phyloP scores from a whole-genome alignment of 1,140 invertebrate species.

The Euura saliciscinereae region DNA sequence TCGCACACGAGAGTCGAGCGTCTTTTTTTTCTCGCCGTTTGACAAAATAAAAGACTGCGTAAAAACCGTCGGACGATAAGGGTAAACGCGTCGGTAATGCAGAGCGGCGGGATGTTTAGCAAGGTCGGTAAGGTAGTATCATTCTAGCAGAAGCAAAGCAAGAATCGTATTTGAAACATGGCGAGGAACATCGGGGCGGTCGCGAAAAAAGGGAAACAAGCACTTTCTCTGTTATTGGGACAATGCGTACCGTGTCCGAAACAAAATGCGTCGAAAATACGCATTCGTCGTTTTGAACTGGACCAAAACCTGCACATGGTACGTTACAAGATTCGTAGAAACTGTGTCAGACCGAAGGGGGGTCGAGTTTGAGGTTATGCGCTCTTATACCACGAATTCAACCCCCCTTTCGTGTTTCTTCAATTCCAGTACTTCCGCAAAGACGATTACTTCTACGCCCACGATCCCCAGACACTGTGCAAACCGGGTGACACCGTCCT shows the following conservation, averaged over 20 bases:
- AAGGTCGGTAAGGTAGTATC: too few relatives aligned
- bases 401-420: slow-evolving; percentile 32
- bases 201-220: background rate
- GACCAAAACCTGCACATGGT: slow-evolving; percentile 75
- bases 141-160: too few relatives aligned
- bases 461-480: slow-evolving; percentile 77
- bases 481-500: slow-evolving; percentile 84
- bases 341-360: slow-evolving; percentile 14
- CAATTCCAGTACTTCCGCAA: slow-evolving; percentile 78
- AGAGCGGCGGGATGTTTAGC: too few relatives aligned
- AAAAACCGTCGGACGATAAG: too few relatives aligned
- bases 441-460: slow-evolving; percentile 72
- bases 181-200: background rate
- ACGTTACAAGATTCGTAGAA: slow-evolving; percentile 26
- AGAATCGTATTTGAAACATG: background rate
- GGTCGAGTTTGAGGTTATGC: slow-evolving; percentile 31
- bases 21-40: too few relatives aligned
- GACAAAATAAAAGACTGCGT: too few relatives aligned
- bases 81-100: too few relatives aligned
- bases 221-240: slow-evolving; percentile 60
- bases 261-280: slow-evolving; percentile 77
- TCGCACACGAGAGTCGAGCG: too few relatives aligned
- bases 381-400: slow-evolving; percentile 21
- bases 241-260: slow-evolving; percentile 76
- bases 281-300: slow-evolving; percentile 71